Conservation (phyloP, 2,888 invertebrate species). For the Bombylius major region DNA sequence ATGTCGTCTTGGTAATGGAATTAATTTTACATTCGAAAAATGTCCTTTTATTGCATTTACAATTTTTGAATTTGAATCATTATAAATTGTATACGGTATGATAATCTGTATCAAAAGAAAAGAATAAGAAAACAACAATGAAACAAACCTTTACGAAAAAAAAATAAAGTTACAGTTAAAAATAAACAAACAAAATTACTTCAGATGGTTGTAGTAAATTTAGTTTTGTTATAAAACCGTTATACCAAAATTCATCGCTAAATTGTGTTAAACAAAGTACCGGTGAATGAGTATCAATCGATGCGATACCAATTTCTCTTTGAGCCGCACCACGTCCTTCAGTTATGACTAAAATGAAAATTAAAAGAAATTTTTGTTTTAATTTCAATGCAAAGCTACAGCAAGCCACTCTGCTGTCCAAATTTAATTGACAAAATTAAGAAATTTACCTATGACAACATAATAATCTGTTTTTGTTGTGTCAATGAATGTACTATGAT, state of each 20-base stretch:
- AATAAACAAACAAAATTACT: constrained; percentile 33
- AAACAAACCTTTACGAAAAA: no score
- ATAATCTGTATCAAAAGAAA: constrained; percentile 45
- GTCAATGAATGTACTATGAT: neutral
- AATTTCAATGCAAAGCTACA: neutral
- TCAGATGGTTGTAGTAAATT: constrained; percentile 65
- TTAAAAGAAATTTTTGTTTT: neutral
- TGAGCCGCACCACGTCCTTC: constrained; percentile 77
- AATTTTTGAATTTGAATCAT: constrained; percentile 44
- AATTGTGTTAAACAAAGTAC: constrained; percentile 72
- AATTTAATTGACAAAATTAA: neutral
- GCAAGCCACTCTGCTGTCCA: neutral
- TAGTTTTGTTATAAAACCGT: constrained; percentile 67
- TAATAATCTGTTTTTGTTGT: neutral
- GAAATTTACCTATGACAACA: constrained; percentile 3
- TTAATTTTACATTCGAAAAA: constrained; percentile 50
- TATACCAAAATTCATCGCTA: constrained; percentile 70
- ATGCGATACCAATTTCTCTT: constrained; percentile 81
- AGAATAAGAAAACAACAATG: neutral
- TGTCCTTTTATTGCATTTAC: constrained; percentile 44
- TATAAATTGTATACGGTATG: constrained; percentile 64
- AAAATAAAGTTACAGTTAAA: neutral
- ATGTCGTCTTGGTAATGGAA: constrained; percentile 58
- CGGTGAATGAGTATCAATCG: constrained; percentile 62
- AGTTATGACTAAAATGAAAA: constrained; percentile 51